phyloP scores from a whole-genome alignment of 2,113 vertebrate genomes.

The Odocoileus virginianus region DNA sequence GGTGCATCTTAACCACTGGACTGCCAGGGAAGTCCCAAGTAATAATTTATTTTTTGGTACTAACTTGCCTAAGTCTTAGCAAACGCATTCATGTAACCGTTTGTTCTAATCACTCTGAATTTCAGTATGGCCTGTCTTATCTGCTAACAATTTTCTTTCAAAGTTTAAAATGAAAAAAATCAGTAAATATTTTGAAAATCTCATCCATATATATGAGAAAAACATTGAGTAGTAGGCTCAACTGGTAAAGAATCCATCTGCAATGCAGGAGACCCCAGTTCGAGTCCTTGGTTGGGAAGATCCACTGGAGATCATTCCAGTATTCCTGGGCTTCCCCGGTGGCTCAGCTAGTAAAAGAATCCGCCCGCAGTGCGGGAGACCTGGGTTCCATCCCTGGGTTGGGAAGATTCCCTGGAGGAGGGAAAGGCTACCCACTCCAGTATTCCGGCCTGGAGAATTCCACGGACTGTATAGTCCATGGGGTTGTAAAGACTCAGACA shows the following conservation, averaged over 20 bases:
- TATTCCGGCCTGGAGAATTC: too few species aligned
- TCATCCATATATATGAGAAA: not conserved
- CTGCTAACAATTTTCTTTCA: not conserved
- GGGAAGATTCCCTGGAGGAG: too few species aligned
- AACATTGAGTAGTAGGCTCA: not conserved
- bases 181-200: not conserved
- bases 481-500: not conserved
- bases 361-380: too few species aligned
- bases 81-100: not conserved
- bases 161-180: not conserved
- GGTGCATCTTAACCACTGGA: not conserved
- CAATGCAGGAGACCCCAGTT: not conserved
- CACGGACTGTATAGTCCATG: not conserved
- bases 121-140: not conserved
- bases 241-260: not conserved
- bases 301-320: too few species aligned
- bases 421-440: too few species aligned
- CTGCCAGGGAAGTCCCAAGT: not conserved
- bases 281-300: too few species aligned
- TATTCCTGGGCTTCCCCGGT: too few species aligned
- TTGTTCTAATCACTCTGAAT: not conserved
- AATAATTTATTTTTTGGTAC: not conserved
- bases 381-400: too few species aligned
- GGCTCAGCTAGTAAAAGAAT: too few species aligned
- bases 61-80: not conserved